Conservation (phyloP, 2,888 invertebrate species). For the Rhynchonema sp. region DNA sequence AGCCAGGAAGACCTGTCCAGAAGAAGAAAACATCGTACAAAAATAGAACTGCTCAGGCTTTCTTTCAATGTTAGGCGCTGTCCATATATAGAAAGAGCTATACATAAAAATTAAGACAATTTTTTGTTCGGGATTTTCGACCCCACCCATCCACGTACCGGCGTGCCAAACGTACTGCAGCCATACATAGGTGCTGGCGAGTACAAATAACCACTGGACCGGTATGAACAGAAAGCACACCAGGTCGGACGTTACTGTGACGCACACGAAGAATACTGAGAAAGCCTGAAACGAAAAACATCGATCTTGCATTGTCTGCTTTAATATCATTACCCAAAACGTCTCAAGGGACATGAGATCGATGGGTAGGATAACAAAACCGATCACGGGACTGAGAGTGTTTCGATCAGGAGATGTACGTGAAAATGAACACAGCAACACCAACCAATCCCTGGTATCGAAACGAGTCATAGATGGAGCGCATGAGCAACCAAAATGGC, state of each 20-base stretch:
- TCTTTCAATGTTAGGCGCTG: no score
- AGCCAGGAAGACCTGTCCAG: no score
- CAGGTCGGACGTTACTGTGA: slow-evolving; percentile 91
- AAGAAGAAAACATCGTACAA: no score
- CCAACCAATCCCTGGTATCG: slow-evolving; percentile 90
- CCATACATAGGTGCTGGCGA: slow-evolving; percentile 96
- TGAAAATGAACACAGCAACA: neutral
- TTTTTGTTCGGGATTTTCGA: no score
- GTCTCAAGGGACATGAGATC: neutral
- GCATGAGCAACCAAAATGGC: slow-evolving; percentile 88
- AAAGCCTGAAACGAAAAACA: slow-evolving; percentile 51
- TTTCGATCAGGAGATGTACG: neutral
- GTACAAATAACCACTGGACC: slow-evolving; percentile 87
- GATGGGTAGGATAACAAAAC: neutral
- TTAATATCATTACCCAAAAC: slow-evolving; percentile 6
- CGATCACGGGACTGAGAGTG: neutral
- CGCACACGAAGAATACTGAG: slow-evolving; percentile 90
- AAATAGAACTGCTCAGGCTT: no score
- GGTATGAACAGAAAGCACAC: slow-evolving; percentile 97
- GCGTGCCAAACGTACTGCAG: slow-evolving; percentile 95
- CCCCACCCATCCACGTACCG: no score
- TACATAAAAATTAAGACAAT: no score
- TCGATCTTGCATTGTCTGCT: neutral
- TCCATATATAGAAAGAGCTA: no score
- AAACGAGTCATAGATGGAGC: slow-evolving; percentile 88